Evolutionary conservation across 2,888 invertebrate genomes (phyloP).

Genomic region (Napeogenes sylphis): DNA sequence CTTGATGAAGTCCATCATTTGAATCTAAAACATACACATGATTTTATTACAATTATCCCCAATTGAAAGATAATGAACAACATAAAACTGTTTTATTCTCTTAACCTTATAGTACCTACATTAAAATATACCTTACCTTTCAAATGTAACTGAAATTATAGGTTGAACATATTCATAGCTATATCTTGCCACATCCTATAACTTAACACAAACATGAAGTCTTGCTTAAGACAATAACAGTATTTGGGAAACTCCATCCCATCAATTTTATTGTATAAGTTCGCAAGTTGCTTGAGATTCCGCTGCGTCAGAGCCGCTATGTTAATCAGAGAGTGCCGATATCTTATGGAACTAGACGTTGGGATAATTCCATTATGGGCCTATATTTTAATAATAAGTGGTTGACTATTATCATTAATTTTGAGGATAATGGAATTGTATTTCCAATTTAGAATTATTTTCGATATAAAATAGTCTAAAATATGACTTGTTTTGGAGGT

Average conservation of each 20-base stretch:
- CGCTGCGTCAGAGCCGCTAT: slow-evolving; percentile 23
- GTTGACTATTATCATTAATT: not conserved
- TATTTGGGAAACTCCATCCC: slow-evolving; percentile 34
- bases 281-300: slow-evolving; percentile 27
- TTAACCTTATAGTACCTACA: no score
- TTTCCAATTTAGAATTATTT: not conserved
- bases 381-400: not conserved
- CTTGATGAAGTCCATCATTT: no score
- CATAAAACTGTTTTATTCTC: no score
- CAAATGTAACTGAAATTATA: not conserved
- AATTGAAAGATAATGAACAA: no score
- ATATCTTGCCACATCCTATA: slow-evolving; percentile 1
- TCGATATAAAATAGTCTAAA: not conserved
- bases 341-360: slow-evolving; percentile 15
- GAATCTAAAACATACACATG: no score
- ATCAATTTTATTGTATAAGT: slow-evolving; percentile 41
- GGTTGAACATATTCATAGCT: not conserved
- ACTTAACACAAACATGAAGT: slow-evolving; percentile 22
- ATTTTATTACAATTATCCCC: no score
- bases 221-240: slow-evolving; percentile 38
- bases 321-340: slow-evolving; percentile 25
- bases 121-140: no score
- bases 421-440: not conserved
- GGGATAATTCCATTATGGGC: not conserved
- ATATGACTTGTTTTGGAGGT: not conserved